phyloP scores from a whole-genome alignment of 2,113 vertebrate genomes.

The Cyanoramphus novaezelandiae region DNA sequence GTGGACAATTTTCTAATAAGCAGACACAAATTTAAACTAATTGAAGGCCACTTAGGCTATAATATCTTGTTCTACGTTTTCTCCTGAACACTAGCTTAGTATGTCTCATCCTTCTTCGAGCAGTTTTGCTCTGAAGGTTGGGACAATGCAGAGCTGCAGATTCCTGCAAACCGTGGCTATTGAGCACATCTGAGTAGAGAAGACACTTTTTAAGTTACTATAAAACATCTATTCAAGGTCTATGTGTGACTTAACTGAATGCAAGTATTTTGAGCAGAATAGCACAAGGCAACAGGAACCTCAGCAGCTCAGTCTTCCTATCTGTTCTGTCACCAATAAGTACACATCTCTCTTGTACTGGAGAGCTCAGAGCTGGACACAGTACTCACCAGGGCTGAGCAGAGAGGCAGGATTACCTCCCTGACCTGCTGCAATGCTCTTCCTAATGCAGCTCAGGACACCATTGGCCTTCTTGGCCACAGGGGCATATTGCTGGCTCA shows the following conservation, averaged over 20 bases:
- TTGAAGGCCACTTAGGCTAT: conserved; percentile 75
- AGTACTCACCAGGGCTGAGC: not conserved
- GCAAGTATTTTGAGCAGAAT: not conserved
- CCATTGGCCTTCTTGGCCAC: not conserved
- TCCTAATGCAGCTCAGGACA: not conserved
- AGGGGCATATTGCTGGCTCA: not conserved
- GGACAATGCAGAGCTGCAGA: not conserved
- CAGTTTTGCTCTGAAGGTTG: not conserved
- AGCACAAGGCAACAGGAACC: not conserved
- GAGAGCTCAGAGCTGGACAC: not conserved
- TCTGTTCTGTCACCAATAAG: not conserved
- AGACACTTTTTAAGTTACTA: not conserved
- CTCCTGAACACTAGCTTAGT: not conserved
- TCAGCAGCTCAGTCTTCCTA: not conserved
- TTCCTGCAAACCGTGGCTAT: not conserved
- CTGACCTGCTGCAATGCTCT: not conserved
- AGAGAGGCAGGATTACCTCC: not conserved
- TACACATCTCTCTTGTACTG: not conserved
- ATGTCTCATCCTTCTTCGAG: not conserved
- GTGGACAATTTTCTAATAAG: conserved; percentile 52
- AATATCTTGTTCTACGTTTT: conserved; percentile 34
- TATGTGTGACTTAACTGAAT: not conserved
- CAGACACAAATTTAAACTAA: conserved; percentile 76
- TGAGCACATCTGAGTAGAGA: not conserved
- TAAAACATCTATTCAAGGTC: not conserved